phyloP scores from a whole-genome alignment of 2,113 vertebrate species.

The Pelodiscus sinensis region DNA sequence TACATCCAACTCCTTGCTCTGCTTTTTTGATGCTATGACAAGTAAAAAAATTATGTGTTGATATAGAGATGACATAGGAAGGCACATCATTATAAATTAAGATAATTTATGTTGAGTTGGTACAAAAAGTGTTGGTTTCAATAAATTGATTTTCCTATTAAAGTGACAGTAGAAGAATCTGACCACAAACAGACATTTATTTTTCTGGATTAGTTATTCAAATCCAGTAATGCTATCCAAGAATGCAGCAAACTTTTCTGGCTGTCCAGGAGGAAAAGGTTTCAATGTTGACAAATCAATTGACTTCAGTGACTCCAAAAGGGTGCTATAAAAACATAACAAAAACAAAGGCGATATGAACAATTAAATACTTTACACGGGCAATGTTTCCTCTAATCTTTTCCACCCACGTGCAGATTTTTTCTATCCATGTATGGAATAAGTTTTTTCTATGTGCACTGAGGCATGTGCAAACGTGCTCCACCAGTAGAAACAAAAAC shows the following conservation, averaged over 20 bases:
- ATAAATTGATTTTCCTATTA: background rate
- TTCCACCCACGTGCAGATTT: too few relatives aligned
- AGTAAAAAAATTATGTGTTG: background rate
- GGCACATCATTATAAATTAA: background rate
- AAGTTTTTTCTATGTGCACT: too few relatives aligned
- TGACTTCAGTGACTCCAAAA: slow-evolving; percentile 84
- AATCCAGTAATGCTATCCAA: slow-evolving; percentile 89
- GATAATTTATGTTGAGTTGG: background rate
- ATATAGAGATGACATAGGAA: background rate
- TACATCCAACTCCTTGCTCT: background rate
- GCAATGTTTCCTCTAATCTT: too few relatives aligned
- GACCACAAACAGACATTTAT: slow-evolving; percentile 1
- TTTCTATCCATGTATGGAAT: too few relatives aligned
- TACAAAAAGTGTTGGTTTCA: background rate
- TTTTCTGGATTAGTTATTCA: slow-evolving; percentile 61
- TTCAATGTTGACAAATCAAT: slow-evolving; percentile 90
- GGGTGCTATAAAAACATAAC: slow-evolving; percentile 80
- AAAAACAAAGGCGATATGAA: slow-evolving; percentile 4
- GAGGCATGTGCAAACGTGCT: too few relatives aligned
- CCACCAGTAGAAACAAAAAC: too few relatives aligned
- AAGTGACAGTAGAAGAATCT: background rate
- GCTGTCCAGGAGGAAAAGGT: slow-evolving; percentile 87
- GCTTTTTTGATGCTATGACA: background rate
- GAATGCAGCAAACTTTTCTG: slow-evolving; percentile 91
- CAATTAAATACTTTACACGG: background rate